phyloP scores from a whole-genome alignment of 2,888 invertebrate species.

The Litoditis marina region DNA sequence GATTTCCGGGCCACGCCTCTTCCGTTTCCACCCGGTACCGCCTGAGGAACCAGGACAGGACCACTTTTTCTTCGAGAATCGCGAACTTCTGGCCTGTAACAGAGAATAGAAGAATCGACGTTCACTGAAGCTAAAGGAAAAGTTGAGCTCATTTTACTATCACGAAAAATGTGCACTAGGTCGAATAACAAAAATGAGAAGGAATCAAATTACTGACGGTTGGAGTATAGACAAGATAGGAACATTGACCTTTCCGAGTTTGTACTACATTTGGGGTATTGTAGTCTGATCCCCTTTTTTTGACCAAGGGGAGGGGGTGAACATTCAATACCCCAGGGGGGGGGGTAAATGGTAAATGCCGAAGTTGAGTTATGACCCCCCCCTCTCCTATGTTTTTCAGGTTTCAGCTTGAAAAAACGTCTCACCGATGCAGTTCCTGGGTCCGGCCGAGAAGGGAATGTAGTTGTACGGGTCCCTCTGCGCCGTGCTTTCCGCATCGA shows the following conservation, averaged over 20 bases:
- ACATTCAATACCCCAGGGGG: too few relatives aligned
- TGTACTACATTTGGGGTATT: too few relatives aligned
- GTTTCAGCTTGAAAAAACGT: background rate
- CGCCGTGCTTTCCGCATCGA: constrained; percentile 60
- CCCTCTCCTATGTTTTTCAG: too few relatives aligned
- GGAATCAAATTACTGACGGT: too few relatives aligned
- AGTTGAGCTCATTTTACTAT: too few relatives aligned
- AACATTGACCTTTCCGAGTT: too few relatives aligned
- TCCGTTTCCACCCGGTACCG: constrained; percentile 54
- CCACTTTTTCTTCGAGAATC: constrained; percentile 62
- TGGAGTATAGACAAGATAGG: background rate
- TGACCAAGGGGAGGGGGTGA: too few relatives aligned
- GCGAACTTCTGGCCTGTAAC: constrained; percentile 61
- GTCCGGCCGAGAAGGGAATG: constrained; percentile 59
- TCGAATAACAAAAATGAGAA: too few relatives aligned
- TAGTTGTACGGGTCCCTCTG: constrained; percentile 50
- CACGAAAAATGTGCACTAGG: too few relatives aligned
- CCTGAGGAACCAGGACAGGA: constrained; percentile 61
- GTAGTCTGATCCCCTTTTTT: too few relatives aligned
- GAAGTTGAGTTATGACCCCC: constrained; percentile 62
- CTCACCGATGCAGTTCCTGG: constrained; percentile 55
- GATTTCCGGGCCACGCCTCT: constrained; percentile 38
- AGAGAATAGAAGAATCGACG: too few relatives aligned
- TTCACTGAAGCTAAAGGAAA: too few relatives aligned
- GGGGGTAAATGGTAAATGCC: constrained; percentile 62